A percentile compares a stretch with the other conserved stretches of the same genome.
phyloP scores from a whole-genome alignment of 2,113 vertebrate species.

The Parus major region DNA sequence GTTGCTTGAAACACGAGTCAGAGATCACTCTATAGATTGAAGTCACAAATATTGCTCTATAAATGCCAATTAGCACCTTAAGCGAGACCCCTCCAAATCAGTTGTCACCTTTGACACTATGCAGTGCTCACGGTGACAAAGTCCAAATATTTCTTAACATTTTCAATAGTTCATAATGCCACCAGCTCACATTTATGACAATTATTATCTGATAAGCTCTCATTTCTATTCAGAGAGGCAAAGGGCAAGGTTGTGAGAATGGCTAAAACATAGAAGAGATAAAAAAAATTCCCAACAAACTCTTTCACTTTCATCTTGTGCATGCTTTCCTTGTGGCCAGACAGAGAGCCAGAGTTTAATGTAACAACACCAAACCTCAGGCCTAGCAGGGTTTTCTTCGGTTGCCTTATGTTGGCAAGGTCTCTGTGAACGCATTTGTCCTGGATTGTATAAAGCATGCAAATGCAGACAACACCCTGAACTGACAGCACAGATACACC shows the following conservation, averaged over 20 bases:
- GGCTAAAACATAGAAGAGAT: background rate
- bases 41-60: conserved; percentile 42
- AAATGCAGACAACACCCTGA: background rate
- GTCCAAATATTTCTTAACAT: conserved; percentile 29
- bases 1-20: background rate
- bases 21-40: conserved; percentile 28
- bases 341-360: background rate
- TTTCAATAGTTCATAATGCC: conserved; percentile 20
- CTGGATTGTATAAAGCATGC: fast-evolving
- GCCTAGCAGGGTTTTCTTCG: background rate
- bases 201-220: conserved; percentile 36
- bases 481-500: background rate
- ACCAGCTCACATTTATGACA: conserved; percentile 43
- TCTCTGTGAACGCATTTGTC: background rate
- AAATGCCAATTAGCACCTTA: conserved; percentile 46
- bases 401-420: background rate
- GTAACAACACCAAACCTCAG: background rate
- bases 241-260: conserved; percentile 53
- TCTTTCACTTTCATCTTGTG: background rate
- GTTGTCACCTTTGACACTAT: conserved; percentile 34
- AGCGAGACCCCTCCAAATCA: background rate
- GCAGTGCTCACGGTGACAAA: background rate
- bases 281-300: background rate
- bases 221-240: conserved; percentile 38
- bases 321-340: background rate